Base-by-base conservation (phyloP, 1,140 invertebrate genomes). In the Monochamus saltuarius region DNA sequence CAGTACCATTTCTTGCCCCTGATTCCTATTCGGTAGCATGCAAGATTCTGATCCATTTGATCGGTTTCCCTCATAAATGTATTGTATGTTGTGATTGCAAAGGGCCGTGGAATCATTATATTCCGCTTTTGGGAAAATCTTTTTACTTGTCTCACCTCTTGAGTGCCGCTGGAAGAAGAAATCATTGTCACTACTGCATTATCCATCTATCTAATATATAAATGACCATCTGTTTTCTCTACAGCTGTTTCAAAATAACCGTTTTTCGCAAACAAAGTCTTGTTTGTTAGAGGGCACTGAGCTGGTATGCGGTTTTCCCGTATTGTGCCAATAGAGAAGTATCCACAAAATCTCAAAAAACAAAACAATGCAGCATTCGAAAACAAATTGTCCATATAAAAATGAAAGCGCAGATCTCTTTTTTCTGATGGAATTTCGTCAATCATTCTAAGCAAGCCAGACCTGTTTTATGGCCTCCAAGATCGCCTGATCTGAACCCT, bases 1-100 rank as follows among this genome's bases (percentile, higher is more conserved):
- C 56, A 51, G 14, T 39, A 51, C 56, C 56, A 58, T 51, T 58
- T 58, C 35, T 58, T 58, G 4, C 46, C 22, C 29, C 53, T 4
- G 8, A 51, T 38, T 19, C 16, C 45, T 11, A 58, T 51, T 11
- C 46, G 14, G 37, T 58, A 58, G 7, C 4, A 14, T 9, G 7
- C 29, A n/a, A 51, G 38, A 42, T 58, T 58, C 38, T 38, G 9
- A 51, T 58, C 56, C 56, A 58, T 50, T 19, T 36, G 47, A 17
- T 58, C 56, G n/a, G 46, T 58, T 13, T 34, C 47, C 6, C 46
- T 45, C 56, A 51, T 58, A 29, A 29, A 29, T 11, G 19, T 11
- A 45, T 58, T 58, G 34, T n/a, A n/a, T n/a, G 49, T 50, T 51
- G 37, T 29, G 4, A n/a, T 47, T 58, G 22, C 10, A 4, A 50